A percentile compares a stretch with the other conserved stretches of the same genome.
phyloP scores from a whole-genome alignment of 1,140 invertebrate genomes.

The Zaprionus nigranus region DNA sequence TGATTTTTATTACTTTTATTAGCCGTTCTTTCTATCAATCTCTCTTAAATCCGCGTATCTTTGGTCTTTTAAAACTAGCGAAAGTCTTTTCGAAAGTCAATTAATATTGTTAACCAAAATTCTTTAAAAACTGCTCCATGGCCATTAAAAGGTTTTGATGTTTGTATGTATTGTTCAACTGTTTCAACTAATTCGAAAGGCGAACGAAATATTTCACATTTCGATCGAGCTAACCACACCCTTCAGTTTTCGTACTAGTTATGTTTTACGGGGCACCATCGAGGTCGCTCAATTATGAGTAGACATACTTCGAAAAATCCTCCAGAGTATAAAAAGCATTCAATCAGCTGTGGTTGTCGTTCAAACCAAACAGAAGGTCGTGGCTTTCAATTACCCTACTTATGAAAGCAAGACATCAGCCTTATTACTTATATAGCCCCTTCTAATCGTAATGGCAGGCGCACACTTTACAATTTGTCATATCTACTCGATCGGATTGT shows the following conservation, averaged over 20 bases:
- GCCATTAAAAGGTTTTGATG: not conserved
- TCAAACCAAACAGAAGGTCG: slow-evolving; percentile 52
- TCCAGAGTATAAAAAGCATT: slow-evolving; percentile 41
- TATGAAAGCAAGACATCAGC: slow-evolving; percentile 34
- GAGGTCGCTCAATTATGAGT: slow-evolving; percentile 31
- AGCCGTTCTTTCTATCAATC: not conserved
- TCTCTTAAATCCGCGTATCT: not conserved
- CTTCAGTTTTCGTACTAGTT: slow-evolving; percentile 2
- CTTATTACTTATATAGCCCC: slow-evolving; percentile 35
- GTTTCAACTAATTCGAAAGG: not conserved
- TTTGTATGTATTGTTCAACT: not conserved
- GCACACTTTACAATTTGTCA: slow-evolving; percentile 41
- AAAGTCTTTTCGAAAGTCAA: not conserved
- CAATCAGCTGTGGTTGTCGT: slow-evolving; percentile 54
- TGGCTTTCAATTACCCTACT: slow-evolving; percentile 55
- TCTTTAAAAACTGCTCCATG: not conserved
- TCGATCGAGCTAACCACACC: slow-evolving; percentile 30
- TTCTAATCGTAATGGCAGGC: slow-evolving; percentile 53
- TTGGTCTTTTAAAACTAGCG: not conserved
- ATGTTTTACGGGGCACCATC: slow-evolving; percentile 5
- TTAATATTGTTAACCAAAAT: not conserved
- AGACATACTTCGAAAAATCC: slow-evolving; percentile 30
- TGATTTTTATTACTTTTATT: not conserved
- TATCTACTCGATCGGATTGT: slow-evolving; percentile 12
- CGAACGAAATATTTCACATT: slow-evolving; percentile 13